phyloP scores from a whole-genome alignment of 2,797 vertebrate species.

The Semaprochilodus insignis region DNA sequence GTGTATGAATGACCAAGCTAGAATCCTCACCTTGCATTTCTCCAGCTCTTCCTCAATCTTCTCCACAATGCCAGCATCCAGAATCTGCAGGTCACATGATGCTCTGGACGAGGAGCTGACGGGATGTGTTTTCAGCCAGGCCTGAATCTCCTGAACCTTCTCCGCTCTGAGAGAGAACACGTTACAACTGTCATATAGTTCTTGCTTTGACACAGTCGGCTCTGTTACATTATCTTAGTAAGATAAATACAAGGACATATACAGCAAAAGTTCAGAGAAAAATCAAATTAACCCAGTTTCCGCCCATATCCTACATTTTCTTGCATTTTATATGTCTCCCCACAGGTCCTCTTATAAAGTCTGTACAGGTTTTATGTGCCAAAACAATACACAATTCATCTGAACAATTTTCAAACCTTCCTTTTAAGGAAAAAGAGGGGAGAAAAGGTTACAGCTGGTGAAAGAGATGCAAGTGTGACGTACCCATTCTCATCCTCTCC shows the following conservation, averaged over 20 bases:
- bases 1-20: background rate
- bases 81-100: slow-evolving; percentile 95
- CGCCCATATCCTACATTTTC: no score
- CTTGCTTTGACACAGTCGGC: no score
- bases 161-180: slow-evolving; percentile 81
- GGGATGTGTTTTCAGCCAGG: slow-evolving; percentile 93
- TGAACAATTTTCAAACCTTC: no score
- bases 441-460: no score
- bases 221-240: background rate
- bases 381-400: no score
- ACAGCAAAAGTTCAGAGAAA: background rate
- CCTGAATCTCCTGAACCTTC: slow-evolving; percentile 91
- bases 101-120: slow-evolving; percentile 90
- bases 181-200: background rate
- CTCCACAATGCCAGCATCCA: slow-evolving; percentile 91
- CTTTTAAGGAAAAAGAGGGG: no score
- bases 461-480: slow-evolving; percentile 15
- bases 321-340: no score
- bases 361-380: no score
- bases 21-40: slow-evolving; percentile 84
- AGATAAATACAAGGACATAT: background rate
- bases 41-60: slow-evolving; percentile 94
- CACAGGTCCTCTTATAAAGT: no score
- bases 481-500: slow-evolving; percentile 92
- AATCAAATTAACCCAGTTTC: background rate